Evolutionary conservation across 2,797 vertebrate species (phyloP), one percentile per base, ranked within the genome.

Genomic region (Megalops cyprinoides): DNA sequence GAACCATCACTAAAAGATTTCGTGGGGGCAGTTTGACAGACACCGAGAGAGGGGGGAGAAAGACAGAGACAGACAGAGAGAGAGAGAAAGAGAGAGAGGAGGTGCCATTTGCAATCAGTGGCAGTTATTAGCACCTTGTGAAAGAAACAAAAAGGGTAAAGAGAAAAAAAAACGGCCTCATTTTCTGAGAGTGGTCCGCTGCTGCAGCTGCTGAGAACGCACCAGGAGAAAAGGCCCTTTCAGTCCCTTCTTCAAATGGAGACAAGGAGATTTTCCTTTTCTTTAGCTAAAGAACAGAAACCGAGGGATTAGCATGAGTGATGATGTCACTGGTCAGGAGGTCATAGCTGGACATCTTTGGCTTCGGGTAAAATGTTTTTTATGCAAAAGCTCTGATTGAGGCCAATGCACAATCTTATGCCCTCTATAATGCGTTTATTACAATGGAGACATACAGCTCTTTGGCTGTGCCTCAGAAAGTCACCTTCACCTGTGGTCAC

Each of bases 1-100:
- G 81, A 82, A 82, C 65, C 81, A 82, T 82, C 75, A 82, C 81
- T 82, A 78, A 82, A 71, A n/a, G 67, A 71, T 71, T 74, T 44
- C n/a, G 71, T 31, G 44, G 28, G 67, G 37, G 67, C 67, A 71
- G 71, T 46, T 48, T 74, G 23, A 48, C 39, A 75, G 69, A 49
- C 31, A 48, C 5, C 71, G 65, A 73, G 48, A 53, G 67, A 65
- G 67, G 34, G 46, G n/a, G 58, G 28, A 48, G 58, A 34, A 1
- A 18, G 44, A 48, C 1, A 44, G 4, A 25, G 48, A 1, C 28
- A 18, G 18, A n/a, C 20, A 42, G 42, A 44, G 51, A 39, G 2
- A 65, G 79, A 42, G 42, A 48, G 73, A 71, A 4, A 28, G 67
- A 42, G 3, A 49, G 73, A 71, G 71, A 58, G 56, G 73, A 62